A percentile compares a stretch with the other conserved stretches of the same genome.
phyloP scores from a whole-genome alignment of 2,797 vertebrate genomes.

The Gymnopithys bicolor region DNA sequence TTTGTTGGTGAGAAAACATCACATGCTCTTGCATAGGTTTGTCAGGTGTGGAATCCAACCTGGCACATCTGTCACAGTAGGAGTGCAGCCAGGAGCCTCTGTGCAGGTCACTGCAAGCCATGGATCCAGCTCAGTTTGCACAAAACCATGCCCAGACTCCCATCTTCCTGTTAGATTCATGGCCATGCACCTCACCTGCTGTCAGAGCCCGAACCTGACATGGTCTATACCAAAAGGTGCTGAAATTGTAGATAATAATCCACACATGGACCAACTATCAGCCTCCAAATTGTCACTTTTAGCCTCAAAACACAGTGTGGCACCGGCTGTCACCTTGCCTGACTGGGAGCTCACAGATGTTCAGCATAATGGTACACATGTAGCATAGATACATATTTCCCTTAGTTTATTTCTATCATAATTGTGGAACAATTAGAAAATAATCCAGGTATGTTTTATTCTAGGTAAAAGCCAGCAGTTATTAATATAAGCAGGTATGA shows the following conservation, averaged over 20 bases:
- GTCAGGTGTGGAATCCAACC: background rate
- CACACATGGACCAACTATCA: background rate
- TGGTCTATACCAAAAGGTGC: background rate
- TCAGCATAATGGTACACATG: background rate
- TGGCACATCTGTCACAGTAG: rapidly evolving
- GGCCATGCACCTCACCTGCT: rapidly evolving
- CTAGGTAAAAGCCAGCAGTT: background rate
- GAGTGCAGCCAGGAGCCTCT: background rate
- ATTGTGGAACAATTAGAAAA: background rate
- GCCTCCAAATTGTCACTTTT: background rate
- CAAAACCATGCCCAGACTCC: background rate
- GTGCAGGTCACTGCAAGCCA: background rate
- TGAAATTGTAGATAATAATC: background rate
- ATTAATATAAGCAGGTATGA: background rate
- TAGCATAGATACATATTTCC: background rate
- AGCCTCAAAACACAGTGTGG: background rate
- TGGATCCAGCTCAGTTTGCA: background rate
- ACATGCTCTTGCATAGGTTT: rapidly evolving
- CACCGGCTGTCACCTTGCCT: background rate
- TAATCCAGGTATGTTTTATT: background rate
- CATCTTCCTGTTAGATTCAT: rapidly evolving
- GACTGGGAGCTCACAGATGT: background rate
- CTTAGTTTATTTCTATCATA: background rate
- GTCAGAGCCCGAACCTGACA: background rate
- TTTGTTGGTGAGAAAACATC: background rate